These are phyloP conservation scores for Notocelia uddmanniana DNA, from an alignment of 2,888 invertebrate genomes.

Conservation along the genomic window DNA sequence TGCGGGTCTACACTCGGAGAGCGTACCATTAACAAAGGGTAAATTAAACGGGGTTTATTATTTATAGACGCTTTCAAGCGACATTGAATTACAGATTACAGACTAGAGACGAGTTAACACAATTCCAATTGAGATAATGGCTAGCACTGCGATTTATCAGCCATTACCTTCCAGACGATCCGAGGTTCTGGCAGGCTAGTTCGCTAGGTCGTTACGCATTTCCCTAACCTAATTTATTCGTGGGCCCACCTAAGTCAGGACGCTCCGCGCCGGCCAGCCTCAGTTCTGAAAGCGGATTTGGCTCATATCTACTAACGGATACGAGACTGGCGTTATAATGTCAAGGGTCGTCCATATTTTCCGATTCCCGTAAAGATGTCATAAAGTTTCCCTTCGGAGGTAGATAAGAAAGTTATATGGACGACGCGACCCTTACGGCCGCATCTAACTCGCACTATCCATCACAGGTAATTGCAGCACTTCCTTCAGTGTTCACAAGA, in stretches of 20 bases:
- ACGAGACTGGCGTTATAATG: conserved; percentile 68
- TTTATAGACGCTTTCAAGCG: conserved; percentile 1
- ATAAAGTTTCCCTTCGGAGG: conserved; percentile 76
- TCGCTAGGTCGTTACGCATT: conserved; percentile 16
- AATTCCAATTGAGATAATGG: conserved; percentile 6
- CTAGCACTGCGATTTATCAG: conserved; percentile 16
- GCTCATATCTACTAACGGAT: conserved; percentile 43
- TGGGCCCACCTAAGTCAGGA: conserved; percentile 12
- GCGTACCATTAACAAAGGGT: neutral
- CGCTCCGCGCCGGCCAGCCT: conserved; percentile 9
- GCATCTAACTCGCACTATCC: conserved; percentile 77
- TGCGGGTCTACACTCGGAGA: neutral
- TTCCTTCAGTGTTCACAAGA: conserved; percentile 78
- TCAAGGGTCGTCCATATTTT: conserved; percentile 76
- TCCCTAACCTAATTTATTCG: conserved; percentile 27
- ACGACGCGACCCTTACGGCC: conserved; percentile 71
- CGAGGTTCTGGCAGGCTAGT: neutral
- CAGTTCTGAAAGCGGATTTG: conserved; percentile 35
- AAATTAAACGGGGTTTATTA: conserved; percentile 9
- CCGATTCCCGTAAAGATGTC: conserved; percentile 79
- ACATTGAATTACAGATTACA: conserved; percentile 13
- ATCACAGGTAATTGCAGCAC: conserved; percentile 79
- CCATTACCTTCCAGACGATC: conserved; percentile 8
- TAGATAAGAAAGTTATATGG: conserved; percentile 80
- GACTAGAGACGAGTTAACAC: conserved; percentile 9